Evolutionary conservation across 2,797 vertebrate species (phyloP).

Genomic region (Poeciliopsis paucimaculata): DNA sequence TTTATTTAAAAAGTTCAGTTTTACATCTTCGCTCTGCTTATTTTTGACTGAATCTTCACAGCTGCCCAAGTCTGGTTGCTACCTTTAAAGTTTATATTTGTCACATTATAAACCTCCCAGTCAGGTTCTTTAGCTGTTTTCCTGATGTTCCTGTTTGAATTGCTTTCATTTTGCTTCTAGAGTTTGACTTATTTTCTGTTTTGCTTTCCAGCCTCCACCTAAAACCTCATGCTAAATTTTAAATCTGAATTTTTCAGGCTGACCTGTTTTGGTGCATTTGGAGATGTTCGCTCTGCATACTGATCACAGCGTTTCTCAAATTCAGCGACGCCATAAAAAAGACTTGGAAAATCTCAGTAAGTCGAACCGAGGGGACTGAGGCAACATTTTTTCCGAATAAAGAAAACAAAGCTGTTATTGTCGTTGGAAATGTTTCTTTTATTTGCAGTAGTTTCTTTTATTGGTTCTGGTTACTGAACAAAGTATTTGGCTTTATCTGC

Average conservation of each 20-base stretch:
- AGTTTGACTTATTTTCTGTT: neutral
- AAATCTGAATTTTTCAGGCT: neutral
- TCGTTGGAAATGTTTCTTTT: neutral
- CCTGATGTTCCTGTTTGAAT: neutral
- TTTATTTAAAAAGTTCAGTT: neutral
- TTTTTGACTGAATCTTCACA: neutral
- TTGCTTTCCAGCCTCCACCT: neutral
- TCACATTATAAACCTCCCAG: too few species aligned
- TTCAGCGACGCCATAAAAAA: neutral
- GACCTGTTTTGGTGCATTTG: constrained; percentile 4
- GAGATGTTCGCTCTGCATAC: neutral
- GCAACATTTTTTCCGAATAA: neutral
- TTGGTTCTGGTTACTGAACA: neutral
- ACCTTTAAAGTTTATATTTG: neutral
- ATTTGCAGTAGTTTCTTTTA: neutral
- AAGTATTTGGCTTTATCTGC: neutral
- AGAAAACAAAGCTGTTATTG: neutral
- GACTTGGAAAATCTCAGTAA: neutral
- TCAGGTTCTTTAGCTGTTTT: neutral
- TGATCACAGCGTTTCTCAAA: neutral
- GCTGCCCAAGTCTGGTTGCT: neutral
- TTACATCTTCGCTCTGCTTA: neutral
- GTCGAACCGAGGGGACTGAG: neutral
- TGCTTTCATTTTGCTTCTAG: neutral
- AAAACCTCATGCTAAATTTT: neutral